Evolutionary conservation across 2,113 vertebrate species (phyloP), one percentile per base, ranked within the genome.

Genomic region (Excalfactoria chinensis): DNA sequence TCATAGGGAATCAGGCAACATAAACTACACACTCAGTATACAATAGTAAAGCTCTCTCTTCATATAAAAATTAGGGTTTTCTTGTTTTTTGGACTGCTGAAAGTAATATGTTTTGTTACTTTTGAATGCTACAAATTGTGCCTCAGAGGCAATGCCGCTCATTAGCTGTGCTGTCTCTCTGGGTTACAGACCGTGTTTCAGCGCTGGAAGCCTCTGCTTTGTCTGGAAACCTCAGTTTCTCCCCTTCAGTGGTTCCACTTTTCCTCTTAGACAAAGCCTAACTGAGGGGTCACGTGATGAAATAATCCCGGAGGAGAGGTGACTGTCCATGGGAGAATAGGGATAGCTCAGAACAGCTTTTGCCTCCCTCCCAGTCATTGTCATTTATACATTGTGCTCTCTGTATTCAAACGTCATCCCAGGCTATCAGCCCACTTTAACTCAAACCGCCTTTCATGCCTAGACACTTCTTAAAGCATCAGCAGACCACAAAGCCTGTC

Each of bases 391-490:
- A 97, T 90, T 97, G 97, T 97, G 95, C 96, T 94, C 67, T 32
- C 82, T 14, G 77, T 94, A 98, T 97, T 98, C 97, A 97, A 94
- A 97, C 97, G 97, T 97, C 97, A 97, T 88, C 92, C 82, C 90
- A 95, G 95, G 94, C 97, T 84, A 94, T 86, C 95, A 95, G 94
- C 94, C 96, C 94, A 94, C 96, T 96, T 94, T 94, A 96, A 93
- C 97, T 97, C 95, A 92, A 97, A 97, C 48, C 8, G 90, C 63
- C 96, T 98, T 98, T 98, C 89, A 97, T 97, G 95, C 96, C 95
- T 69, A 97, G 95, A 95, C 93, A 96, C 88, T 97, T 97, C 97
- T 97, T 90, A 97, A 91, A 95, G 95, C 90, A 95, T 95, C 93
- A 91, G n/a, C 35, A 34, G 91, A 95, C 96, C 96, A 98, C 97